Conservation (phyloP, 2,888 invertebrate genomes). For the Trichopria drosophilae region DNA sequence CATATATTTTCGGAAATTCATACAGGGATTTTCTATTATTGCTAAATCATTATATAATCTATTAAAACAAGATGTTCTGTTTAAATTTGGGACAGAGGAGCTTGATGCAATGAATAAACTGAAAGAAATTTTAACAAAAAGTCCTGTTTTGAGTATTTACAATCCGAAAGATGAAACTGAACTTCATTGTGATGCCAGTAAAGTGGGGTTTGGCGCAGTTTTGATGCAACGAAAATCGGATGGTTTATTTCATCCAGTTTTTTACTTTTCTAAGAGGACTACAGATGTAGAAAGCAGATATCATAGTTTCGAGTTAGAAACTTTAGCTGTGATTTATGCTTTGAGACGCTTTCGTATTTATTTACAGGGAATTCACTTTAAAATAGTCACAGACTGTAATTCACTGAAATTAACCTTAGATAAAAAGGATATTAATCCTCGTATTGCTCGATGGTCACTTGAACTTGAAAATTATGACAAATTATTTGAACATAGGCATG, state of each 20-base stretch:
- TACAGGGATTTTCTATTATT: no score
- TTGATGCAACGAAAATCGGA: not conserved
- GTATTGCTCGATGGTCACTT: not conserved
- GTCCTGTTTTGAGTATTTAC: not conserved
- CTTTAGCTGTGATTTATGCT: not conserved
- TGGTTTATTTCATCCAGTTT: slow-evolving; percentile 1
- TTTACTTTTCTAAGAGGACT: no score
- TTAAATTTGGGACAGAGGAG: not conserved
- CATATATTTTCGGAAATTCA: not conserved
- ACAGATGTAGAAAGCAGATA: no score
- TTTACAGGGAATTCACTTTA: no score
- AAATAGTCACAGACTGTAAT: no score
- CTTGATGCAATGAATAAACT: no score
- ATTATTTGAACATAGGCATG: not conserved
- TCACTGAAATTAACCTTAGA: no score
- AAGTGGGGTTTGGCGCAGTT: not conserved
- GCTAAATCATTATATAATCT: not conserved
- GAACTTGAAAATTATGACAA: not conserved
- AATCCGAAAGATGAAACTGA: not conserved
- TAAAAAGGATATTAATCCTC: not conserved
- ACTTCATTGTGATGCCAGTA: not conserved
- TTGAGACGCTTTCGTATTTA: not conserved
- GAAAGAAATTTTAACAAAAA: not conserved
- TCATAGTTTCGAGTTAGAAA: no score
- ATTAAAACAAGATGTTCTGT: not conserved